A percentile compares a stretch with the other conserved stretches of the same genome.
Evolutionary conservation across 2,888 invertebrate species (phyloP).

Genomic region (Coelopa pilipes): DNA sequence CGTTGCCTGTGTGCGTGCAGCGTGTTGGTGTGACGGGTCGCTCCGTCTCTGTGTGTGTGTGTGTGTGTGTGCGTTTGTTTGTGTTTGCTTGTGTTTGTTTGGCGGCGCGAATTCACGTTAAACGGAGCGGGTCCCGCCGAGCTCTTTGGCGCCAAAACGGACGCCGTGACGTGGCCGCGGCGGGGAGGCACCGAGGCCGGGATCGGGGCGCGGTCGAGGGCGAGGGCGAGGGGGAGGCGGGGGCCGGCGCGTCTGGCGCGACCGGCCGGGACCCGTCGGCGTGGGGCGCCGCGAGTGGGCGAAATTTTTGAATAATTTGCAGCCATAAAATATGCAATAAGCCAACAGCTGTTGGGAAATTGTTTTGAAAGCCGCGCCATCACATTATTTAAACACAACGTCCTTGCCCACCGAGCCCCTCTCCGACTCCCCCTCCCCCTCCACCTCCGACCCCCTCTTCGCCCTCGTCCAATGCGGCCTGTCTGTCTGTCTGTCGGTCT

Average conservation of each 20-base stretch:
- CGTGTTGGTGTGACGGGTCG: neutral
- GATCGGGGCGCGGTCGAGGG: neutral
- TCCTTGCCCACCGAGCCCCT: conserved; percentile 24
- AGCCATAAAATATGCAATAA: conserved; percentile 68
- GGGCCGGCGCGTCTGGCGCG: neutral
- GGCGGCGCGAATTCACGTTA: conserved; percentile 38
- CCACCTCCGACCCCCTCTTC: conserved; percentile 2
- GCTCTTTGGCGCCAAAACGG: conserved; percentile 39
- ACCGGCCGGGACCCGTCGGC: neutral
- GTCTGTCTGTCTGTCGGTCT: neutral
- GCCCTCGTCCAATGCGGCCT: neutral
- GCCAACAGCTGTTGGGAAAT: conserved; percentile 67
- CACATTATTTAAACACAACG: conserved; percentile 62
- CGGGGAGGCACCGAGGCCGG: neutral
- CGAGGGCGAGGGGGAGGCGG: neutral
- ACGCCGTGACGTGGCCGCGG: no score
- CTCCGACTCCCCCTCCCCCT: conserved; percentile 11
- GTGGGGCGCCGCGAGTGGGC: conserved; percentile 43
- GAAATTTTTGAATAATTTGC: conserved; percentile 67
- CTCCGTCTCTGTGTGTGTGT: neutral
- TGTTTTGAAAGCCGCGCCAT: conserved; percentile 68
- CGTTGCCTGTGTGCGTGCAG: conserved; percentile 4
- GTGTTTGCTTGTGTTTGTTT: conserved; percentile 6
- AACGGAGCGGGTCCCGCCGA: conserved; percentile 11
- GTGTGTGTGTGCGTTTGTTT: conserved; percentile 10